These are phyloP conservation scores for Triplophysa dalaica DNA, from an alignment of 2,113 vertebrate genomes.

Conservation along the genomic window DNA sequence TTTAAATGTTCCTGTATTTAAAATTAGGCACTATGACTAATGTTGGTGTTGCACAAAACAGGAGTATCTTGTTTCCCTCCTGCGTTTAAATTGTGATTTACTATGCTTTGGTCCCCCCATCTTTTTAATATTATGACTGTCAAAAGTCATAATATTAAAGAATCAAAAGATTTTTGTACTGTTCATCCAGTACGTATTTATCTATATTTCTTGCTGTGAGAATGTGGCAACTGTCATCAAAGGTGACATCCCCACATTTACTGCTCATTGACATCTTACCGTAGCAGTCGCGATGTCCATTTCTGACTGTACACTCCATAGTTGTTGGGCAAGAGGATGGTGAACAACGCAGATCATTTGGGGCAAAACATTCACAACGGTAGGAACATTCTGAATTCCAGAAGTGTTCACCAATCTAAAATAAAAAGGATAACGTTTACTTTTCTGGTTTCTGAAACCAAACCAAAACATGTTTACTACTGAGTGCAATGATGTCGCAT, in stretches of 20 bases:
- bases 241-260: constrained; percentile 70
- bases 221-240: constrained; percentile 64
- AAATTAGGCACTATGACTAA: no score
- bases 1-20: no score
- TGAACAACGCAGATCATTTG: constrained; percentile 59
- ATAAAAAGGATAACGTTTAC: not conserved
- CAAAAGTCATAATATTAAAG: no score
- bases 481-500: not conserved
- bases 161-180: no score
- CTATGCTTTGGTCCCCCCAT: no score
- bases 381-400: constrained; percentile 61
- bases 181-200: no score
- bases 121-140: no score
- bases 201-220: no score
- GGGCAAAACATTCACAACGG: constrained; percentile 62
- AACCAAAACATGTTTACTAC: not conserved
- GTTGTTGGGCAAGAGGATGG: constrained; percentile 43
- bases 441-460: not conserved
- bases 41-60: no score
- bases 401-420: constrained; percentile 62
- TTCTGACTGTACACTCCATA: constrained; percentile 62
- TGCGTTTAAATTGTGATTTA: no score
- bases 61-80: no score
- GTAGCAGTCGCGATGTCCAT: constrained; percentile 59
- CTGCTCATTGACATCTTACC: constrained; percentile 64